These are phyloP conservation scores for Strix aluco DNA, from an alignment of 2,113 vertebrate species.

Conservation along the genomic window DNA sequence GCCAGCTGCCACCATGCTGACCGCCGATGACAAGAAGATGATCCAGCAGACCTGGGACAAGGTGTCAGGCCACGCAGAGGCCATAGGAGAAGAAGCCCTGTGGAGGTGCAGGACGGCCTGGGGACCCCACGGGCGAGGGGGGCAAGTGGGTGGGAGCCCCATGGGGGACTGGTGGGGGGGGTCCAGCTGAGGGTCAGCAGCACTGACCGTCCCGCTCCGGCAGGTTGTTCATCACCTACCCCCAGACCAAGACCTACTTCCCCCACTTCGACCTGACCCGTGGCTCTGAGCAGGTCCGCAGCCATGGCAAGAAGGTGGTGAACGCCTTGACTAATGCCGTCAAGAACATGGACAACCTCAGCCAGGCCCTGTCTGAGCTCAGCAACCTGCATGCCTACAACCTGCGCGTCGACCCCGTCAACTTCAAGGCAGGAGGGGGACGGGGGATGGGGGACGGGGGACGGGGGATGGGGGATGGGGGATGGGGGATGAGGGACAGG, in stretches of 20 bases:
- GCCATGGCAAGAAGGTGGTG: slow-evolving; percentile 77
- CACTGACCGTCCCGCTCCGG: not conserved
- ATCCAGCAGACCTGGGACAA: slow-evolving; percentile 75
- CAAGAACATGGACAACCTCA: slow-evolving; percentile 71
- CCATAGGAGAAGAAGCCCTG: slow-evolving; percentile 70
- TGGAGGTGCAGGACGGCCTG: slow-evolving; percentile 64
- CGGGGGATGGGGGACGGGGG: rapidly evolving
- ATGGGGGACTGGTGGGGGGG: rapidly evolving
- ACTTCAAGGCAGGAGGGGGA: slow-evolving; percentile 79
- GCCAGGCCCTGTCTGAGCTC: slow-evolving; percentile 62
- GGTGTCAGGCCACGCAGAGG: not conserved
- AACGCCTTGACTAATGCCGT: slow-evolving; percentile 49
- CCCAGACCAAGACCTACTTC: slow-evolving; percentile 84
- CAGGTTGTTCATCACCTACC: slow-evolving; percentile 71
- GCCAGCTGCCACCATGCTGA: slow-evolving; percentile 57
- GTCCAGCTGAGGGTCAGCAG: rapidly evolving
- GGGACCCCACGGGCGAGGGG: not conserved
- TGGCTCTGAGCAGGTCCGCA: slow-evolving; percentile 59
- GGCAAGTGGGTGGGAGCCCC: rapidly evolving
- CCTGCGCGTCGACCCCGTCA: slow-evolving; percentile 85
- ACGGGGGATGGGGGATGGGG: not conserved
- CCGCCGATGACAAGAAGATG: slow-evolving; percentile 60
- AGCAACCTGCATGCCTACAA: slow-evolving; percentile 85
- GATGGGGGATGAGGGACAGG: rapidly evolving
- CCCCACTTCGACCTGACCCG: slow-evolving; percentile 71